Evolutionary conservation across 2,888 invertebrate species (phyloP).

Genomic region (Baronia brevicornis): DNA sequence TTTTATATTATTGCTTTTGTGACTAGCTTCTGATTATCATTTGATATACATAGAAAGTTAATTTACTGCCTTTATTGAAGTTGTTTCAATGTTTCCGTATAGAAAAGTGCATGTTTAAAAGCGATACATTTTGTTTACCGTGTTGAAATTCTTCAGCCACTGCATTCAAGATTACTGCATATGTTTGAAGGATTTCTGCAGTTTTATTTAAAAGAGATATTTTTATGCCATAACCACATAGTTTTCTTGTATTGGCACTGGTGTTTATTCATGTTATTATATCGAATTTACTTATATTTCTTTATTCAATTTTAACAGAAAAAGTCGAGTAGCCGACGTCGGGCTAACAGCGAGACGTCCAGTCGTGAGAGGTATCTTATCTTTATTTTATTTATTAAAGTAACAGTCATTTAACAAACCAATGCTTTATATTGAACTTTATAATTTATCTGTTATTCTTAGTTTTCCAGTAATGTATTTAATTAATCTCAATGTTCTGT

Average conservation of each 20-base stretch:
- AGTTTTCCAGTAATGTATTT: too few species aligned
- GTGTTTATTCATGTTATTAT: conserved; percentile 43
- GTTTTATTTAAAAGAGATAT: conserved; percentile 43
- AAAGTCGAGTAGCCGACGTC: conserved; percentile 60
- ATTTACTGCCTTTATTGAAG: conserved; percentile 44
- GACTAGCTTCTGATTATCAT: conserved; percentile 53
- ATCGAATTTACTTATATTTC: conserved; percentile 29
- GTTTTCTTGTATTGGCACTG: conserved; percentile 73
- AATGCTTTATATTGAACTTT: too few species aligned
- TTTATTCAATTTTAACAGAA: conserved; percentile 57
- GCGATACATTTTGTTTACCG: conserved; percentile 39
- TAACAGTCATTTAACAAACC: too few species aligned
- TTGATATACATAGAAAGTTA: conserved; percentile 32
- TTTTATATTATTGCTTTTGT: conserved; percentile 56
- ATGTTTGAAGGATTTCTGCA: conserved; percentile 40
- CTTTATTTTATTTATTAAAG: background rate
- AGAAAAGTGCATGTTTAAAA: conserved; percentile 59
- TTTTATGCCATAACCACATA: conserved; percentile 71
- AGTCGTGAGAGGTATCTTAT: conserved; percentile 54
- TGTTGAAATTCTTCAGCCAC: conserved; percentile 38
- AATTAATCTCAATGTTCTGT: too few species aligned
- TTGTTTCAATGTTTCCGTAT: conserved; percentile 43
- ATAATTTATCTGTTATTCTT: too few species aligned
- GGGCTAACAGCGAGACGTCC: conserved; percentile 52
- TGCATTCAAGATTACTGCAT: conserved; percentile 14